Percentiles rank a stretch among this genome's conserved stretches.
Evolutionary conservation across 1,140 invertebrate species (phyloP).

Genomic region (Hylyphantes graminicola): DNA sequence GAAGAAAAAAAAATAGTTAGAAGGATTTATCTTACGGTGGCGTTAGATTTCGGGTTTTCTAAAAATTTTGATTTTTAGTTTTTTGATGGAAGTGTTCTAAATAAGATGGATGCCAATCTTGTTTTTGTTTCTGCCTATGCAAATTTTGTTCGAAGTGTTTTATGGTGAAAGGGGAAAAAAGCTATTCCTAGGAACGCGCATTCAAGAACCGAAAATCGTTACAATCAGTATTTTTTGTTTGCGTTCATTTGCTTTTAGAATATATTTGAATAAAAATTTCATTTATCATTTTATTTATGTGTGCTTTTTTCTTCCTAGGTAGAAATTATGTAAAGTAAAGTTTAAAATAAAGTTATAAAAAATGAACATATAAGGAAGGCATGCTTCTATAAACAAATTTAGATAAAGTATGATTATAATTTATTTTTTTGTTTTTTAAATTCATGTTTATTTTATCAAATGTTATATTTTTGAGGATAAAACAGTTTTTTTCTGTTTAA

Average conservation of each 20-base stretch:
- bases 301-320: not conserved
- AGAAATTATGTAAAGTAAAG: not conserved
- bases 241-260: not conserved
- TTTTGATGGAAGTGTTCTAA: constrained; percentile 2
- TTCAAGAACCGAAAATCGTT: constrained; percentile 25
- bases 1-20: not conserved
- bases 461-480: no score
- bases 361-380: no score
- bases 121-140: constrained; percentile 10
- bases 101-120: constrained; percentile 15
- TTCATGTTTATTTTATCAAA: no score
- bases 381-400: no score
- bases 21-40: constrained; percentile 9
- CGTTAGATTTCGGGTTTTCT: constrained; percentile 15
- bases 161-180: not conserved
- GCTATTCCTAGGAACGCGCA: constrained; percentile 16
- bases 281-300: constrained; percentile 27
- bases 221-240: not conserved
- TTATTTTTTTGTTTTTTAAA: no score
- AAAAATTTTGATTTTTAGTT: not conserved
- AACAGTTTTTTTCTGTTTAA: no score
- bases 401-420: no score
- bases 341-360: no score
- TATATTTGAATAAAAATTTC: constrained; percentile 17
- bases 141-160: constrained; percentile 23